Conservation (phyloP, 1,140 invertebrate species). For the Apis cerana region DNA sequence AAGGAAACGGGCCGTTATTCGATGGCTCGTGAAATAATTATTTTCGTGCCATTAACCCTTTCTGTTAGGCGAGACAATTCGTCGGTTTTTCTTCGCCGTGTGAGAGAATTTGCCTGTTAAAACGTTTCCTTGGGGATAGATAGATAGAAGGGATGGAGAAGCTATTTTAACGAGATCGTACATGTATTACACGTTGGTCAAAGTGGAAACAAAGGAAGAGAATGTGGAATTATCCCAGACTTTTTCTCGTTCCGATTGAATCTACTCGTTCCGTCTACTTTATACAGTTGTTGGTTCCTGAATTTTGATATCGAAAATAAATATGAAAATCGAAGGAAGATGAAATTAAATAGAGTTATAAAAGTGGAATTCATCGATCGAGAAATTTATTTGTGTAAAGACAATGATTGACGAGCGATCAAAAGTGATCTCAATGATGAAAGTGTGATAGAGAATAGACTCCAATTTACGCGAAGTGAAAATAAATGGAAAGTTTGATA, state of each 20-base stretch:
- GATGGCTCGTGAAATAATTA: constrained; percentile 13
- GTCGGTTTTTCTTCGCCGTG: background rate
- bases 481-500: background rate
- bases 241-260: background rate
- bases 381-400: background rate
- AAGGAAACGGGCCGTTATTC: constrained; percentile 11
- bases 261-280: background rate
- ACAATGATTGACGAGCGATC: background rate
- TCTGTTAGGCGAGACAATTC: background rate
- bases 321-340: background rate
- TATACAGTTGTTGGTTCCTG: background rate
- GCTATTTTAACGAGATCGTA: too few relatives aligned
- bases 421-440: background rate
- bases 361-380: background rate
- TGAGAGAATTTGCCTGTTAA: constrained; percentile 16
- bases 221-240: background rate
- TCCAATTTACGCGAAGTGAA: background rate
- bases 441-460: background rate
- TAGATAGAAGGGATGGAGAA: too few relatives aligned
- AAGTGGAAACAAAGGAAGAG: too few relatives aligned
- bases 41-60: constrained; percentile 14
- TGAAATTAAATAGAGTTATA: background rate
- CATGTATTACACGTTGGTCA: too few relatives aligned
- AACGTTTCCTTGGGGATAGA: background rate
- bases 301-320: background rate